Percentiles rank a stretch among this genome's conserved stretches.
Evolutionary conservation across 2,888 invertebrate genomes (phyloP).

Genomic region (Acholoe squamosa): DNA sequence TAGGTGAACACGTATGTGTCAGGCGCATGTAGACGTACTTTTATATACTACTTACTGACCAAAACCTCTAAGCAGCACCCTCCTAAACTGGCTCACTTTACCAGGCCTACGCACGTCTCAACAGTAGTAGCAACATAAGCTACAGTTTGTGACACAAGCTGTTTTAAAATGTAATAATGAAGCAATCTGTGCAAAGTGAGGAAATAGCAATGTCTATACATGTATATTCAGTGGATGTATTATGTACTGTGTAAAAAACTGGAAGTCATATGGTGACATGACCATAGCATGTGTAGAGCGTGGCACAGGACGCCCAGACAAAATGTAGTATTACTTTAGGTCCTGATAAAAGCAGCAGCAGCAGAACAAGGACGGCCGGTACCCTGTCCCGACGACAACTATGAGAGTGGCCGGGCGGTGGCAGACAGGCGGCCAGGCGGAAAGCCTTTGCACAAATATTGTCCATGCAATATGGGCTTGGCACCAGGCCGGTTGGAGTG

Average conservation of each 20-base stretch:
- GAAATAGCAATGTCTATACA: too few species aligned
- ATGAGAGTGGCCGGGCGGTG: neutral
- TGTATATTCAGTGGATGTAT: too few species aligned
- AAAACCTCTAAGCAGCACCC: neutral
- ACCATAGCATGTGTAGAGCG: too few species aligned
- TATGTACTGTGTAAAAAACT: too few species aligned
- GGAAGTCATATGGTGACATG: too few species aligned
- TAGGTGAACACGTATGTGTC: neutral
- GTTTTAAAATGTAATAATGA: too few species aligned
- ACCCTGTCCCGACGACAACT: neutral
- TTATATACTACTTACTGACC: neutral
- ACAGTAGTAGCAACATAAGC: too few species aligned
- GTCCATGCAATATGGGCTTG: constrained; percentile 1
- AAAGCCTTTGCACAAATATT: constrained; percentile 34
- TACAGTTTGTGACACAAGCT: too few species aligned
- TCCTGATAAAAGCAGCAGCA: neutral
- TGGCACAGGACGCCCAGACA: too few species aligned
- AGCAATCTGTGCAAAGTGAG: too few species aligned
- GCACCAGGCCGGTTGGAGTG: neutral
- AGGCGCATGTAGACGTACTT: neutral
- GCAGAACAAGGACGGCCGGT: neutral
- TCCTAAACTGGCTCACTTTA: too few species aligned
- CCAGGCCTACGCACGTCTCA: too few species aligned
- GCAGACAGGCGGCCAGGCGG: neutral
- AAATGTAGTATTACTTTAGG: neutral